Evolutionary conservation across 1,140 invertebrate species (phyloP).

Genomic region (Leptinotarsa defecta): DNA sequence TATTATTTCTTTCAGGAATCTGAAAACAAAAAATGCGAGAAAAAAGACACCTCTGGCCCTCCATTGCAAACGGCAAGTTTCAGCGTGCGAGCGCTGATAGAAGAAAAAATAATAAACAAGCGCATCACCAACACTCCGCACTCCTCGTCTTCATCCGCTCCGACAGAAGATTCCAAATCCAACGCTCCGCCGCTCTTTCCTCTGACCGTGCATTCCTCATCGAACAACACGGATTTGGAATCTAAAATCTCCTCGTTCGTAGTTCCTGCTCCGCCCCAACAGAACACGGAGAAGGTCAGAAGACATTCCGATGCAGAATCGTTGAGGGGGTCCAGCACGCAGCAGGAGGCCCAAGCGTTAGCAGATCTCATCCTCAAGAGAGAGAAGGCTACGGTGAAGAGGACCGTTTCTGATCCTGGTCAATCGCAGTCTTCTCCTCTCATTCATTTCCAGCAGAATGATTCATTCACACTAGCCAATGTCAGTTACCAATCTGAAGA

Average conservation of each 20-base stretch:
- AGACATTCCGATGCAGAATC: conserved; percentile 69
- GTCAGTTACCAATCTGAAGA: conserved; percentile 70
- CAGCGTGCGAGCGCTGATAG: conserved; percentile 84
- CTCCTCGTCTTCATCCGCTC: conserved; percentile 56
- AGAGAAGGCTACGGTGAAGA: conserved; percentile 72
- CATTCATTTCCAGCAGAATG: conserved; percentile 63
- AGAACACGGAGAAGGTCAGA: conserved; percentile 62
- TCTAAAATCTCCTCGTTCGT: conserved; percentile 64
- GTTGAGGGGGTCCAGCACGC: conserved; percentile 62
- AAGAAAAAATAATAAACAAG: conserved; percentile 90
- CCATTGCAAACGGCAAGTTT: conserved; percentile 86
- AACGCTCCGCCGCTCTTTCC: conserved; percentile 59
- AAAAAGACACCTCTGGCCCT: conserved; percentile 78
- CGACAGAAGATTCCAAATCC: conserved; percentile 61
- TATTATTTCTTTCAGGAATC: conserved; percentile 67
- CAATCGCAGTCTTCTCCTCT: conserved; percentile 61
- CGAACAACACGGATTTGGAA: conserved; percentile 55
- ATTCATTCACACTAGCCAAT: conserved; percentile 65
- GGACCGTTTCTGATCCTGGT: conserved; percentile 67
- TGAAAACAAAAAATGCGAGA: conserved; percentile 83
- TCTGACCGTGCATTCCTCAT: conserved; percentile 58
- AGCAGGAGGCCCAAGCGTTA: conserved; percentile 63
- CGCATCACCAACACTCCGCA: conserved; percentile 64
- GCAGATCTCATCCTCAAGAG: conserved; percentile 63
- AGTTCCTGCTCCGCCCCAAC: conserved; percentile 64